Percentiles rank a stretch among this genome's conserved stretches.
Evolutionary conservation across 2,797 vertebrate species (phyloP).

Genomic region (Dicrostonyx torquatus): DNA sequence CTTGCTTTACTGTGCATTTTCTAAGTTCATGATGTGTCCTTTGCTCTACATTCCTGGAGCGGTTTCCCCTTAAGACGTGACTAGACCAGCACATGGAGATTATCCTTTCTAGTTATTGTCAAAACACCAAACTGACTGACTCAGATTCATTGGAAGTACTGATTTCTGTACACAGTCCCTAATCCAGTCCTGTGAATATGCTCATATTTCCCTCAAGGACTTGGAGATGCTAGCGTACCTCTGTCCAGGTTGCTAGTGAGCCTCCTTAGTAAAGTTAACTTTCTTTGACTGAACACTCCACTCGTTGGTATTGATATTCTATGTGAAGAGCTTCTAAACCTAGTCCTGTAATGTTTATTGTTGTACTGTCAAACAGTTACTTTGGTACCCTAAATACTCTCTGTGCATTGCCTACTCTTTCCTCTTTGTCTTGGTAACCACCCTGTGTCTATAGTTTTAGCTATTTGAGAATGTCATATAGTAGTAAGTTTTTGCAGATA

Average conservation of each 20-base stretch:
- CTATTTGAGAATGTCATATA: neutral
- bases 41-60: neutral
- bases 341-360: too few relatives aligned
- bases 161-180: neutral
- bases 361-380: neutral
- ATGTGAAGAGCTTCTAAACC: neutral
- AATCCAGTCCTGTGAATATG: neutral
- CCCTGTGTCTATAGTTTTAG: neutral
- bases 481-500: neutral
- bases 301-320: neutral
- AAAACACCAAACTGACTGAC: neutral
- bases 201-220: neutral
- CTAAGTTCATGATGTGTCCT: neutral
- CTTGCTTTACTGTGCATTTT: neutral
- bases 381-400: neutral
- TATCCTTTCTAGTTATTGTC: neutral
- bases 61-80: neutral
- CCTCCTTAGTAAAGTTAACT: neutral
- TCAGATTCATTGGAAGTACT: neutral
- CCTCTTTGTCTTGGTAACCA: neutral
- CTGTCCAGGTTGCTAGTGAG: neutral
- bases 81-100: neutral
- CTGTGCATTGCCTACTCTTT: neutral
- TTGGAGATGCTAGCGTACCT: neutral
- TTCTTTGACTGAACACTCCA: neutral